Base-by-base conservation (phyloP, 2,888 invertebrate genomes). In the Poecilobothrus nobilitatus region DNA sequence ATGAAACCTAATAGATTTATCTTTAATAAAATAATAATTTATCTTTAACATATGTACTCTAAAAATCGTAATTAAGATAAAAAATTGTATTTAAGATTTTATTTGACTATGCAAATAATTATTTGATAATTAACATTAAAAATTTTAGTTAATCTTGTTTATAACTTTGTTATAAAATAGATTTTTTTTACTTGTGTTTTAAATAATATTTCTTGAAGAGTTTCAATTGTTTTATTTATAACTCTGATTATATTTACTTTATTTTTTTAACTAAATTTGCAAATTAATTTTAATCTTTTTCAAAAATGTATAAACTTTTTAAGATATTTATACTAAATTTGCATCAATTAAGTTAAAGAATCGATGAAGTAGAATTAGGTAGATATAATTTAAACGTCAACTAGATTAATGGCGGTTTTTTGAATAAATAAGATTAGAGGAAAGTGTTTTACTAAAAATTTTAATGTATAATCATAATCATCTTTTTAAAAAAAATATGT, bases 1-100 rank as follows among this genome's bases (percentile, higher is more conserved):
- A 53, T 53, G 53, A 53, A 53, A 53, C 53, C 53, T 53, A 53
- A 53, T 53, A 18, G 53, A 53, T 18, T 53, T 53, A 53, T 53
- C 15, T 53, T 12, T 53, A 53, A 53, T 53, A 53, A 18, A 53
- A 53, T n/a, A 53, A 12, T 53, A 27, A 53, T n/a, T 53, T 12
- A 53, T 18, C 53, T 18, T 15, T 53, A 53, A 53, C 1, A 53
- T 53, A 53, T n/a, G 53, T 53, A 18, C 53, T 53, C 53, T 53
- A 18, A 53, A 53, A 53, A 12, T 53, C 15, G 41, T 41, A 53
- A 12, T 18, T 53, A 53, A 53, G 53, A 18, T n/a, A n/a, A 18
- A 53, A 15, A 53, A 18, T 12, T 53, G 6, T 6, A 53, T 6
- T 53, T 53, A 15, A 53, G 53, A n/a, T 2, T 12, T 53, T 53